These are phyloP conservation scores for Nycticorax nycticorax DNA, from an alignment of 2,113 vertebrate species.

Conservation along the genomic window DNA sequence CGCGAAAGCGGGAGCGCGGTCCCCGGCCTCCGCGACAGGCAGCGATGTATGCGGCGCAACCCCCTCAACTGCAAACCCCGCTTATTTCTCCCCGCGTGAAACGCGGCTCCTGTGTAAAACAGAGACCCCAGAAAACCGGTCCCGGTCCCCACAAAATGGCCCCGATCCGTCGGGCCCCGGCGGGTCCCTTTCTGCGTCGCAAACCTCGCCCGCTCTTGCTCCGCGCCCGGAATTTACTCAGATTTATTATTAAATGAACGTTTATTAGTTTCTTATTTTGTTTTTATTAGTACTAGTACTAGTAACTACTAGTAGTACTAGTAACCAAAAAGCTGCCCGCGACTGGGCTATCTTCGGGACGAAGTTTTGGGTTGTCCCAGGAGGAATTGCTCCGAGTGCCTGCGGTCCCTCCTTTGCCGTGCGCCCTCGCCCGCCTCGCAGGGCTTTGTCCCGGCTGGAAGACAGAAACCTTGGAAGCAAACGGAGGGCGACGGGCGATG, in stretches of 20 bases:
- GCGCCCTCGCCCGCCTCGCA: accelerated
- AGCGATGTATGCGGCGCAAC: accelerated
- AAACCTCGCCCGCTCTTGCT: background rate
- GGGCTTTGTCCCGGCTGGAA: background rate
- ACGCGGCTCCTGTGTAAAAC: background rate
- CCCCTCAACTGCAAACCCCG: background rate
- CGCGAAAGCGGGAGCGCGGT: background rate
- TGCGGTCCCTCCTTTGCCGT: accelerated
- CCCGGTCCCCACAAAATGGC: background rate
- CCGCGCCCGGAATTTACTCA: accelerated
- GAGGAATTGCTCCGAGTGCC: background rate
- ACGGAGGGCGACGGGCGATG: accelerated
- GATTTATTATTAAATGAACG: background rate
- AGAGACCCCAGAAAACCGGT: background rate
- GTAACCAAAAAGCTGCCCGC: background rate
- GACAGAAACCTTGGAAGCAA: background rate
- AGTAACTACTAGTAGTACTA: background rate
- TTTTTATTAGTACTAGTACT: background rate
- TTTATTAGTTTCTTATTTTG: background rate
- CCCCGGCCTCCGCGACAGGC: background rate
- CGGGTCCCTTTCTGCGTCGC: background rate
- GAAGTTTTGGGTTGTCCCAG: background rate
- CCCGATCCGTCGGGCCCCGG: accelerated
- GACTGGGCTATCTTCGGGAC: background rate
- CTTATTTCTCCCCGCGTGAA: background rate